phyloP scores from a whole-genome alignment of 2,113 vertebrate genomes.

The Passer montanus region DNA sequence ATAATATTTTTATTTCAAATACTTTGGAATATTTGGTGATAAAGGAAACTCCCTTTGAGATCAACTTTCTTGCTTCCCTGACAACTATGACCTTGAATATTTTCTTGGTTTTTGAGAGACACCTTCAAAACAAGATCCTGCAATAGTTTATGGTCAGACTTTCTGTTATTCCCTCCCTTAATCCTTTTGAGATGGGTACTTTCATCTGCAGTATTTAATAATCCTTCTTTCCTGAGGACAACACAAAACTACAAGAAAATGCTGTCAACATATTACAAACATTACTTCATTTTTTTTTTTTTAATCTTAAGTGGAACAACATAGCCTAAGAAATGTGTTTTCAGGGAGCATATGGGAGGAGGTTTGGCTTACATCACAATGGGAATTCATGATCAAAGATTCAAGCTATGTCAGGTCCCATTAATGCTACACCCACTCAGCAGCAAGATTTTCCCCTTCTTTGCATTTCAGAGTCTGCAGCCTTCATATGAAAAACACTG shows the following conservation, averaged over 20 bases:
- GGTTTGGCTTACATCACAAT: neutral
- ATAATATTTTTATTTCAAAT: neutral
- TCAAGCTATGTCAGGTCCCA: neutral
- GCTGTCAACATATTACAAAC: neutral
- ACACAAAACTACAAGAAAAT: neutral
- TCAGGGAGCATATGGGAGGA: neutral
- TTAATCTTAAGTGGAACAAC: neutral
- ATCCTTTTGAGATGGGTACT: neutral
- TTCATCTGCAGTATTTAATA: neutral
- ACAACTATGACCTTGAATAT: neutral
- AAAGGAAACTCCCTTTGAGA: neutral
- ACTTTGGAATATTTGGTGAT: neutral
- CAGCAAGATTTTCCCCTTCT: neutral
- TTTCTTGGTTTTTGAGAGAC: neutral
- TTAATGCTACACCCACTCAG: neutral
- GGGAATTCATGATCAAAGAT: slow-evolving; percentile 16
- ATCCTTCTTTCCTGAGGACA: neutral
- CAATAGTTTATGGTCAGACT: neutral
- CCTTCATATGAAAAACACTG: neutral
- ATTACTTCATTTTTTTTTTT: neutral
- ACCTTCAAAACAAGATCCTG: neutral
- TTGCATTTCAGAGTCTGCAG: slow-evolving; percentile 17
- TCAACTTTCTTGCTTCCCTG: neutral
- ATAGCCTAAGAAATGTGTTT: neutral
- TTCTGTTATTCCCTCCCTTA: neutral